Evolutionary conservation across 2,888 invertebrate genomes (phyloP).

Genomic region (Druceiella hillmani): DNA sequence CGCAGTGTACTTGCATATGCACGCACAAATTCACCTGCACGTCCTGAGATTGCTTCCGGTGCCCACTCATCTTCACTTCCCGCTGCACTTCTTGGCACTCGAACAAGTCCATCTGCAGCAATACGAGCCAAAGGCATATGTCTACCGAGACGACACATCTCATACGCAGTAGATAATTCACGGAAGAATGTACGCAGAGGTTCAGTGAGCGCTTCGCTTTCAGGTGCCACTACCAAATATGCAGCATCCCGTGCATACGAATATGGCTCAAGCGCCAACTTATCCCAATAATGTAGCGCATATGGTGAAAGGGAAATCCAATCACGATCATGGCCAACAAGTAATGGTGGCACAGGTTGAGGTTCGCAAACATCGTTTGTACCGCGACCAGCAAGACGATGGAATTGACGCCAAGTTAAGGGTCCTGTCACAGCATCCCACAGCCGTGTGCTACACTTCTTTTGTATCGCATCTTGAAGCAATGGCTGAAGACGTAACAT

Average conservation of each 20-base stretch:
- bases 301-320: constrained; percentile 94
- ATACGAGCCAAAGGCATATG: constrained; percentile 86
- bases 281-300: constrained; percentile 93
- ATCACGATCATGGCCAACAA: constrained; percentile 93
- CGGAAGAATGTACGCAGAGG: constrained; percentile 85
- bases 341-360: constrained; percentile 90
- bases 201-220: constrained; percentile 75
- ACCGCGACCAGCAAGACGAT: constrained; percentile 88
- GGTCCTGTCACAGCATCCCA: constrained; percentile 98
- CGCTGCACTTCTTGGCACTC: constrained; percentile 51
- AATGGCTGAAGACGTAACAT: constrained; percentile 89
- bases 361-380: constrained; percentile 95
- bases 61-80: constrained; percentile 76
- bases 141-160: constrained; percentile 88
- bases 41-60: constrained; percentile 72
- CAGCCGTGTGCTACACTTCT: constrained; percentile 79
- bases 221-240: constrained; percentile 92
- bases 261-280: constrained; percentile 93
- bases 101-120: constrained; percentile 80
- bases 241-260: constrained; percentile 92
- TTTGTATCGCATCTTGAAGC: constrained; percentile 93
- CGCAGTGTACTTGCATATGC: constrained; percentile 65
- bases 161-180: constrained; percentile 89
- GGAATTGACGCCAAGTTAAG: constrained; percentile 97
- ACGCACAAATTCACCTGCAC: constrained; percentile 76